Conservation (phyloP, 2,888 invertebrate species). For the Cheiracanthium punctorium region DNA sequence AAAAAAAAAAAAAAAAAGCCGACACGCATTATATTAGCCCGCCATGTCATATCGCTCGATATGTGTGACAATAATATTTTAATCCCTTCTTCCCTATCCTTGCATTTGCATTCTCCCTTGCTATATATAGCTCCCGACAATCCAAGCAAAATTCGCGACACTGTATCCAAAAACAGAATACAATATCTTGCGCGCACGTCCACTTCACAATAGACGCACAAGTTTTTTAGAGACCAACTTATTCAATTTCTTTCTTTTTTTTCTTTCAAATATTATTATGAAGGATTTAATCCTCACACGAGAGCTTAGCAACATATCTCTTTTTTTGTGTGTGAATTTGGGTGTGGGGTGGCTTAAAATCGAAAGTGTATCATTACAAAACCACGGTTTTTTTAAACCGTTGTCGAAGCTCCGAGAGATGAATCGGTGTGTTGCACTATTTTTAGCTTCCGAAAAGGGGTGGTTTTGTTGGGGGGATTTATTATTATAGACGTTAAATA, state of each 20-base stretch:
- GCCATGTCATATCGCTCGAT: background rate
- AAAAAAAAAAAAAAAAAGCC: background rate
- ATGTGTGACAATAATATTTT: background rate
- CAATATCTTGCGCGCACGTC: background rate
- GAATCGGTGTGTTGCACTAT: background rate
- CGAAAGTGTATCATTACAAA: background rate
- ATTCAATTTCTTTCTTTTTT: no score
- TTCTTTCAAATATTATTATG: no score
- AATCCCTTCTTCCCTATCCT: background rate
- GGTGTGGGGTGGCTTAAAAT: background rate
- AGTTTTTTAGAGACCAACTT: background rate
- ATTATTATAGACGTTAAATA: background rate
- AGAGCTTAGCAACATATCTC: background rate
- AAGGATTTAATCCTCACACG: background rate
- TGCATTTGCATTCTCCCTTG: background rate
- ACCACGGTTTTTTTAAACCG: background rate
- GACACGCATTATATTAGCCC: background rate
- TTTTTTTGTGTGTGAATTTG: background rate
- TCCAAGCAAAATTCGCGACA: no score
- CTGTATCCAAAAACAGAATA: no score
- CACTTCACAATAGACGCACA: background rate
- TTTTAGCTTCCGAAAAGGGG: background rate
- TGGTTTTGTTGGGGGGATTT: background rate
- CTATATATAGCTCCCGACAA: background rate
- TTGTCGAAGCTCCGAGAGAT: background rate